These are phyloP conservation scores for Podarcis lilfordi DNA, from an alignment of 2,797 vertebrate genomes.

Conservation along the genomic window DNA sequence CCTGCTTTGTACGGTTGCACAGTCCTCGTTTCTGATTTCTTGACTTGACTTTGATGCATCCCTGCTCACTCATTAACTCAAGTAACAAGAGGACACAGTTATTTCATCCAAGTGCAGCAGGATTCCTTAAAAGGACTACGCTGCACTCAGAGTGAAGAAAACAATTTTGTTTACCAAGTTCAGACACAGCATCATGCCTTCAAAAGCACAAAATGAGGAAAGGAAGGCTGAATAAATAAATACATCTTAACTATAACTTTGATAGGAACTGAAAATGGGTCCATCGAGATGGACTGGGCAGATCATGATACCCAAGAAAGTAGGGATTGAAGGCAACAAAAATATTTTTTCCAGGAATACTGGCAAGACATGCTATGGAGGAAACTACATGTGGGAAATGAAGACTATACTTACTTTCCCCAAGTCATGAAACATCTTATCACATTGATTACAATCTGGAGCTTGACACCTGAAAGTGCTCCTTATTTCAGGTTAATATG, in stretches of 20 bases:
- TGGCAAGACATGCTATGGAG: no score
- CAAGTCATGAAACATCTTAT: no score
- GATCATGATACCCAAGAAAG: no score
- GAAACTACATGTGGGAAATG: no score
- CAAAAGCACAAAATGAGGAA: slow-evolving; percentile 44
- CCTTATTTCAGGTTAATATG: no score
- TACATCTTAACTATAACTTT: slow-evolving; percentile 28
- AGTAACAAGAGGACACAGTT: slow-evolving; percentile 51
- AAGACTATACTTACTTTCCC: no score
- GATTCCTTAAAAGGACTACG: slow-evolving; percentile 32
- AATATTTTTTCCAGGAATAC: no score
- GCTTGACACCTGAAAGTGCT: no score
- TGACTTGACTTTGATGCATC: slow-evolving; percentile 65
- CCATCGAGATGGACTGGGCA: no score
- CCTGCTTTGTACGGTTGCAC: slow-evolving; percentile 36
- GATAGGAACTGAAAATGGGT: neutral
- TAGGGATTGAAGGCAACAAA: no score
- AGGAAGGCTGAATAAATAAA: slow-evolving; percentile 20
- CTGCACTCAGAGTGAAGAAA: slow-evolving; percentile 48
- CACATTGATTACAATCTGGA: no score
- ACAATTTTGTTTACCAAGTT: slow-evolving; percentile 44
- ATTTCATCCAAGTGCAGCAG: slow-evolving; percentile 44
- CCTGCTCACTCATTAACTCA: slow-evolving; percentile 38
- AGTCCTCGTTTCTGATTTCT: slow-evolving; percentile 55
- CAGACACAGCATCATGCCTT: slow-evolving; percentile 17